A percentile compares a stretch with the other conserved stretches of the same genome.
These are phyloP conservation scores for Drosophila yakuba DNA, from an alignment of 1,140 invertebrate genomes.

Conservation along the genomic window DNA sequence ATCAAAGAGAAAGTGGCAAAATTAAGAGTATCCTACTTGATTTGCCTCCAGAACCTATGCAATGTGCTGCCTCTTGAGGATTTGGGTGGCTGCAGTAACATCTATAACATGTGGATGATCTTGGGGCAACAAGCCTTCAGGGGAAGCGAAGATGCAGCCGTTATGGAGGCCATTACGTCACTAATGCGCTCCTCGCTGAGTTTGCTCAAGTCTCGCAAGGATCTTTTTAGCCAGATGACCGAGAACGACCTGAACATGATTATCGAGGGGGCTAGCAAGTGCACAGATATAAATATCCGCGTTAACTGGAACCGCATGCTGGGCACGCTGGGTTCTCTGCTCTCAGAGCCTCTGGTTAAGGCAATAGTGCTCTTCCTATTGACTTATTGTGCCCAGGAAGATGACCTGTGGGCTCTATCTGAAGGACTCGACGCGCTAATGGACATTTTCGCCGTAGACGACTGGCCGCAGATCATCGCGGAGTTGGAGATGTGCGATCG, in stretches of 20 bases:
- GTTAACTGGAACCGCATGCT: slow-evolving; percentile 90
- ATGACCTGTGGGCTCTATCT: slow-evolving; percentile 89
- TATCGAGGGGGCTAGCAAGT: slow-evolving; percentile 86
- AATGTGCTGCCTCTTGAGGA: slow-evolving; percentile 61
- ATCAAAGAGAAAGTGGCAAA: slow-evolving; percentile 41
- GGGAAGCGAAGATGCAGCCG: slow-evolving; percentile 40
- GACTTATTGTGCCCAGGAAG: slow-evolving; percentile 55
- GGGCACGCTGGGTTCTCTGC: slow-evolving; percentile 86
- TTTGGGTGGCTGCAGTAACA: slow-evolving; percentile 56
- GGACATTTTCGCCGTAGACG: slow-evolving; percentile 92
- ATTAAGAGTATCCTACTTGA: slow-evolving; percentile 59
- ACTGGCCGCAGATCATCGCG: slow-evolving; percentile 88
- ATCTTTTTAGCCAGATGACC: slow-evolving; percentile 82
- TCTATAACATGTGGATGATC: slow-evolving; percentile 75
- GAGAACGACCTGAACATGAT: slow-evolving; percentile 85
- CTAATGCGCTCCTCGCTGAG: slow-evolving; percentile 69
- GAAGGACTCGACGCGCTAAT: slow-evolving; percentile 91
- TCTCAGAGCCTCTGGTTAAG: slow-evolving; percentile 79
- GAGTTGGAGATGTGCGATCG: slow-evolving; percentile 88
- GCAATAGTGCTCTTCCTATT: slow-evolving; percentile 53
- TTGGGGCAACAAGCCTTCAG: slow-evolving; percentile 74
- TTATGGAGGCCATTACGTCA: slow-evolving; percentile 69
- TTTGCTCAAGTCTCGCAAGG: slow-evolving; percentile 59
- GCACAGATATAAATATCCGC: slow-evolving; percentile 87
- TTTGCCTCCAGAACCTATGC: slow-evolving; percentile 72